These are phyloP conservation scores for Dicrurus megarhynchus DNA, from an alignment of 2,113 vertebrate species.

Conservation along the genomic window DNA sequence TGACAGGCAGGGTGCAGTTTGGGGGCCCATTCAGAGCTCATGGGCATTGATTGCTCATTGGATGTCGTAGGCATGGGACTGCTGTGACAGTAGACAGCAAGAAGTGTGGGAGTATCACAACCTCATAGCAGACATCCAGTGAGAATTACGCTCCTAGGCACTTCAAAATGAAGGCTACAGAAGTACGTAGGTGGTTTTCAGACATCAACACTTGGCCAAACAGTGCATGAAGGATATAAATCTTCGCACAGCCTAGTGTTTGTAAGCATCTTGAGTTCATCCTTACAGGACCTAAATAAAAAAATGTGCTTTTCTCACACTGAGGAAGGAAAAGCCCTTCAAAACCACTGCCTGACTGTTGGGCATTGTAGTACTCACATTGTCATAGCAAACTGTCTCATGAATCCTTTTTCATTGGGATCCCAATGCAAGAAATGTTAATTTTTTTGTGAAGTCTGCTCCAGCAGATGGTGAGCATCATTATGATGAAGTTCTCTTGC, in stretches of 20 bases:
- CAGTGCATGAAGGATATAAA: not conserved
- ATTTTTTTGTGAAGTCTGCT: not conserved
- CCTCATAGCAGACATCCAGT: not conserved
- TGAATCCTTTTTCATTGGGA: not conserved
- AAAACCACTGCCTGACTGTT: not conserved
- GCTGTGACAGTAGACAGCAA: not conserved
- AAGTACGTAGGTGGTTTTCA: not conserved
- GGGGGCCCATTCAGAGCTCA: not conserved
- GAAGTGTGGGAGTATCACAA: not conserved
- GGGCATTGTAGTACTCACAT: not conserved
- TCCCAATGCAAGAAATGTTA: not conserved
- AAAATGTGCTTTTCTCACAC: not conserved
- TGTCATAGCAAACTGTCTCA: not conserved
- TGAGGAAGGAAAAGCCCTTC: not conserved
- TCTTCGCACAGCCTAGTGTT: not conserved
- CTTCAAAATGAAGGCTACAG: not conserved
- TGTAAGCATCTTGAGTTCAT: not conserved
- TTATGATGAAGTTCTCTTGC: not conserved
- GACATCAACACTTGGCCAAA: not conserved
- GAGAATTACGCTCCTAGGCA: not conserved
- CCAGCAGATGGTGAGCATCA: constrained; percentile 2
- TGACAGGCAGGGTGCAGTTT: not conserved
- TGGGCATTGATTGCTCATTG: not conserved
- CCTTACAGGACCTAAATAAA: not conserved
- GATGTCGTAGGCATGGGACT: not conserved